A percentile compares a stretch with the other conserved stretches of the same genome.
These are phyloP conservation scores for Noctua janthe DNA, from an alignment of 2,888 invertebrate genomes.

Conservation along the genomic window DNA sequence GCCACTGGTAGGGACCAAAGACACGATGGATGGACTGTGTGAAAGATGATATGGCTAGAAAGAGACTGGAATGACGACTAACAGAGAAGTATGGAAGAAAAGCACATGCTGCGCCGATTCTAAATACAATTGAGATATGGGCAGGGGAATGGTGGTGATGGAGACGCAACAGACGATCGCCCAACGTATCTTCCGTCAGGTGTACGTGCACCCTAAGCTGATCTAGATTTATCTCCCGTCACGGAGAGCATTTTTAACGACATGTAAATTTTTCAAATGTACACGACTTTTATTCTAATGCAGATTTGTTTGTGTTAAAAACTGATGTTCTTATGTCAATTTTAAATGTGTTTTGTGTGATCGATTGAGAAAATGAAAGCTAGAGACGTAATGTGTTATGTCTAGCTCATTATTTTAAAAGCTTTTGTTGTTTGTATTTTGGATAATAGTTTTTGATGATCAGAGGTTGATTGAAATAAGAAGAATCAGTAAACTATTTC, in stretches of 20 bases:
- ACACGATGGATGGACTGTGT: neutral
- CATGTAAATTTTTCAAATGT: slow-evolving; percentile 53
- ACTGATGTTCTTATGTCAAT: slow-evolving; percentile 17
- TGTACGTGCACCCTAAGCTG: slow-evolving; percentile 2
- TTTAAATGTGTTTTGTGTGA: slow-evolving; percentile 31
- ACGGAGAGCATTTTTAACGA: slow-evolving; percentile 34
- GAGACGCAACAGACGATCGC: neutral
- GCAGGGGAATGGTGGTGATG: neutral
- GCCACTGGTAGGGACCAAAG: neutral
- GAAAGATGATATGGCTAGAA: neutral
- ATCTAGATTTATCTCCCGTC: slow-evolving; percentile 51
- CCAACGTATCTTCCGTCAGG: neutral
- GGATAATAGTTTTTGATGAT: neutral
- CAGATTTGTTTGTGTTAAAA: slow-evolving; percentile 20
- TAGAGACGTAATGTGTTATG: neutral
- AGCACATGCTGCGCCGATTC: neutral
- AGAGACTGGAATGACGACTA: too few relatives aligned
- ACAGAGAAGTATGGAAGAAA: neutral
- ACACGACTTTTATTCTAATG: slow-evolving; percentile 15
- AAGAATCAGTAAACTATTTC: neutral
- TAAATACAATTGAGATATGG: neutral
- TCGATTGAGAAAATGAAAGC: slow-evolving; percentile 15
- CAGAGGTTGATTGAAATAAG: neutral
- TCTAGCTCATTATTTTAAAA: slow-evolving; percentile 34
- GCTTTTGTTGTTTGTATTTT: slow-evolving; percentile 5